Conservation (phyloP, 2,797 vertebrate genomes). For the Siniperca undulata region DNA sequence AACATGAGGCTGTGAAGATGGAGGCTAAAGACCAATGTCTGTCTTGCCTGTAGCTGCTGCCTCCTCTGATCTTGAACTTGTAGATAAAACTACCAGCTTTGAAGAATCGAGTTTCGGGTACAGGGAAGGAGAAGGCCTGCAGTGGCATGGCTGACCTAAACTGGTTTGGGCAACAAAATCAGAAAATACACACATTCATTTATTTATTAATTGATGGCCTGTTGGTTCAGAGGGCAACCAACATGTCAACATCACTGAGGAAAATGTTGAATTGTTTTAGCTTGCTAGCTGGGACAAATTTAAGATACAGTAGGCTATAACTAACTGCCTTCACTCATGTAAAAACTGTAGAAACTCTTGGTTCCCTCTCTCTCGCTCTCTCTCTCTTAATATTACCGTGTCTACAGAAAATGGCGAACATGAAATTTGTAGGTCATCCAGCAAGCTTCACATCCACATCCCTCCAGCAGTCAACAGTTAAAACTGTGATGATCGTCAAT, state of each 20-base stretch:
- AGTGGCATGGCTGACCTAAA: conserved; percentile 80
- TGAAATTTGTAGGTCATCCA: background rate
- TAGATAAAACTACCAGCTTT: conserved; percentile 84
- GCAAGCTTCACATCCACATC: background rate
- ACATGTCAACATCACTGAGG: background rate
- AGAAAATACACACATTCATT: background rate
- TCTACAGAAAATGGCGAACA: conserved; percentile 7
- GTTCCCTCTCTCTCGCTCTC: no score
- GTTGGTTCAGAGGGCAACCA: background rate
- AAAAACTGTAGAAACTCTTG: background rate
- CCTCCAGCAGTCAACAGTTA: conserved; percentile 54
- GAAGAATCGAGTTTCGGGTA: conserved; percentile 87
- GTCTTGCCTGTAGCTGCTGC: conserved; percentile 85
- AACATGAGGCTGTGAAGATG: background rate
- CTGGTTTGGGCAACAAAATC: background rate
- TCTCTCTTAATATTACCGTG: conserved; percentile 62
- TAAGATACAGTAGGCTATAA: rapidly evolving
- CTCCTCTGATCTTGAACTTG: conserved; percentile 88
- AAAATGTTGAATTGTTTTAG: background rate
- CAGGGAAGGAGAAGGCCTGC: conserved; percentile 85
- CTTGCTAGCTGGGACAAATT: background rate
- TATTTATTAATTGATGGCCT: background rate
- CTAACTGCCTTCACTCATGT: background rate
- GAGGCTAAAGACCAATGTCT: background rate
- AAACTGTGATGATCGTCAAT: conserved; percentile 37